Conservation (phyloP, 2,888 invertebrate species). For the Aquatica leii region DNA sequence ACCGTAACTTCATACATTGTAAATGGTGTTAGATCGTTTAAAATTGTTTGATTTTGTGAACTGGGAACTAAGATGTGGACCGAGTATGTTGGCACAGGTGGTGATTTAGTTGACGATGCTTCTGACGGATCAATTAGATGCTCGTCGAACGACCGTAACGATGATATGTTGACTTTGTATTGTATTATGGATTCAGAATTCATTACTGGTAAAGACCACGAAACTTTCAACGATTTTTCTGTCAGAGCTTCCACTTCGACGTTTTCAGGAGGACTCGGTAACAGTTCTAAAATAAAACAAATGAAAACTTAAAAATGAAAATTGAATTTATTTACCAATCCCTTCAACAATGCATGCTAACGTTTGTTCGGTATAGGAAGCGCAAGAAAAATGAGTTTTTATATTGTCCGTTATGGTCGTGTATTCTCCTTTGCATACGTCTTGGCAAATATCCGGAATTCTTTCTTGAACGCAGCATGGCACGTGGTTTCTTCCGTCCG, state of each 20-base stretch:
- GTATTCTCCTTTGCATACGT: slow-evolving; percentile 86
- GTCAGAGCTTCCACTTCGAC: slow-evolving; percentile 77
- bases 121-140: slow-evolving; percentile 64
- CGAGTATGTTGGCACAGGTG: slow-evolving; percentile 56
- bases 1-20: slow-evolving; percentile 86
- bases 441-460: slow-evolving; percentile 85
- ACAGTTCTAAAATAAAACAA: slow-evolving; percentile 65
- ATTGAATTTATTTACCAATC: slow-evolving; percentile 63
- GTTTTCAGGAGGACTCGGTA: slow-evolving; percentile 78
- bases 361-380: slow-evolving; percentile 82
- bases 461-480: slow-evolving; percentile 84
- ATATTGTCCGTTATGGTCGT: slow-evolving; percentile 84
- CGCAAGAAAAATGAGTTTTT: slow-evolving; percentile 85
- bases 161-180: slow-evolving; percentile 77
- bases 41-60: slow-evolving; percentile 66
- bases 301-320: not conserved
- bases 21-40: slow-evolving; percentile 74
- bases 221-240: slow-evolving; percentile 75
- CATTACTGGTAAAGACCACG: slow-evolving; percentile 73
- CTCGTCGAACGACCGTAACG: slow-evolving; percentile 73
- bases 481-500: slow-evolving; percentile 84
- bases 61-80: slow-evolving; percentile 66
- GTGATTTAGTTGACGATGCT: slow-evolving; percentile 22
- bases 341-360: slow-evolving; percentile 85
- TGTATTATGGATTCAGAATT: slow-evolving; percentile 71